These are phyloP conservation scores for Magallana angulata DNA, from an alignment of 1,140 invertebrate genomes.

Conservation along the genomic window DNA sequence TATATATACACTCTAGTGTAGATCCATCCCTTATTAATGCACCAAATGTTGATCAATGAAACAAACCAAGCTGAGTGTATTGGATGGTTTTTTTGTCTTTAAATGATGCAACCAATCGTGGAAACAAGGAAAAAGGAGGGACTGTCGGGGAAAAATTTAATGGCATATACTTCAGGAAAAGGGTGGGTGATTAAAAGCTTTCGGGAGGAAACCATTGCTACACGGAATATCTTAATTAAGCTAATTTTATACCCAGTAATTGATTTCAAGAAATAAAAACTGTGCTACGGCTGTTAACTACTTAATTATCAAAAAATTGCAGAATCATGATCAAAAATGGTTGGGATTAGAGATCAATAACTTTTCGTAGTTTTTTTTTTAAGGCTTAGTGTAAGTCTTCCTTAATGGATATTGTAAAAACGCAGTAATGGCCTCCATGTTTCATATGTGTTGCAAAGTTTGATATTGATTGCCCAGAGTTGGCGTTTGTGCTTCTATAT, in stretches of 20 bases:
- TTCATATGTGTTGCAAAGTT: constrained; percentile 25
- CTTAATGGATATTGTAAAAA: constrained; percentile 13
- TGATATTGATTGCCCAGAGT: constrained; percentile 22
- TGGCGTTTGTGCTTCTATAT: not conserved
- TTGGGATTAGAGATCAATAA: not conserved
- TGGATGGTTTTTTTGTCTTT: no score
- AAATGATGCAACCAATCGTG: no score
- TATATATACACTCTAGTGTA: no score
- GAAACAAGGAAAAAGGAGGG: no score
- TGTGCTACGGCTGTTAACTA: not conserved
- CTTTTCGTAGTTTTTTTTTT: not conserved
- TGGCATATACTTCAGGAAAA: not conserved
- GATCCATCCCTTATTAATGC: no score
- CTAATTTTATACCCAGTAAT: not conserved
- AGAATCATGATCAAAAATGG: not conserved
- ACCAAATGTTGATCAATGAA: no score
- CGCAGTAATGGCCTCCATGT: not conserved
- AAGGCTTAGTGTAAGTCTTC: not conserved
- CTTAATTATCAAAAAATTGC: not conserved
- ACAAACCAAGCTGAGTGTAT: no score
- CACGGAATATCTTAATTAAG: not conserved
- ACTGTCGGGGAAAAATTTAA: not conserved
- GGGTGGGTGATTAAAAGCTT: not conserved
- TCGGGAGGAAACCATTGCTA: not conserved
- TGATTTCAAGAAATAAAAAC: not conserved